Percentiles rank a stretch among this genome's conserved stretches.
These are phyloP conservation scores for Chaitophorus viminalis DNA, from an alignment of 2,888 invertebrate genomes.

Conservation along the genomic window DNA sequence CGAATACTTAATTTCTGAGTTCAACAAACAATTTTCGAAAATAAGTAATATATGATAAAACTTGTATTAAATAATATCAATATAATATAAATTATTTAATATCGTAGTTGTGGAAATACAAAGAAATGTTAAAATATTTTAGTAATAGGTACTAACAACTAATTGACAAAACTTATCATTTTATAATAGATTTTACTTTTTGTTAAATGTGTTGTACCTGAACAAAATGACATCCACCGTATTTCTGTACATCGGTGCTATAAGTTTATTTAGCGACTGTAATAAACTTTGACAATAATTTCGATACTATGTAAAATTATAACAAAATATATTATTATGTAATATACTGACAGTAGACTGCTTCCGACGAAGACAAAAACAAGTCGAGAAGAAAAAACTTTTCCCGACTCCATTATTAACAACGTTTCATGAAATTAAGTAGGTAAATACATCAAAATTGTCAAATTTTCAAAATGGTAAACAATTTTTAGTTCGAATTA, in stretches of 20 bases:
- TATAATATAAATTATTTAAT: neutral
- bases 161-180: neutral
- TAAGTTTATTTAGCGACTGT: neutral
- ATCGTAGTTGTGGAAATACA: too few species aligned
- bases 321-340: constrained; percentile 19
- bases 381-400: constrained; percentile 2
- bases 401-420: constrained; percentile 25
- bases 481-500: constrained; percentile 2
- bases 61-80: neutral
- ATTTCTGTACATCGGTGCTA: neutral
- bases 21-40: neutral
- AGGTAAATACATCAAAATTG: neutral
- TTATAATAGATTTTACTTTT: neutral
- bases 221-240: neutral
- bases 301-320: neutral
- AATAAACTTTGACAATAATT: neutral
- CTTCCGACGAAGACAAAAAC: neutral
- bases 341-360: neutral
- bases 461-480: constrained; percentile 11
- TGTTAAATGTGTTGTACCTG: neutral
- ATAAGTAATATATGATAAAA: neutral
- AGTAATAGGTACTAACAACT: neutral
- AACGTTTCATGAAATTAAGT: constrained; percentile 2
- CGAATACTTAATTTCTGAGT: too few species aligned
- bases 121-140: too few species aligned